Evolutionary conservation across 2,797 vertebrate species (phyloP).

Genomic region (Thripadectes ignobilis): DNA sequence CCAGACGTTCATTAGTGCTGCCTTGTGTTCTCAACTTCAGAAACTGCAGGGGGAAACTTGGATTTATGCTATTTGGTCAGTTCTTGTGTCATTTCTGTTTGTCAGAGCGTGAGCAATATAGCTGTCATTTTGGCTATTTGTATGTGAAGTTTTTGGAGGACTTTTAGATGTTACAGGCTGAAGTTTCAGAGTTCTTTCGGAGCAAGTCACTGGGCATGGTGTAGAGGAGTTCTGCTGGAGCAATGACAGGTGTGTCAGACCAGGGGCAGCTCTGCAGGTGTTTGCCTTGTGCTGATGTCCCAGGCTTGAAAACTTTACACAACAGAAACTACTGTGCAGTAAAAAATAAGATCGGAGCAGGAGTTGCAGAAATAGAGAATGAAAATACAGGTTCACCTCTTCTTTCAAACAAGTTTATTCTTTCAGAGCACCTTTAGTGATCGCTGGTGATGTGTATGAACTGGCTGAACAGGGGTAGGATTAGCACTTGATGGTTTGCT

Average conservation of each 20-base stretch:
- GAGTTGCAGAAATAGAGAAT: background rate
- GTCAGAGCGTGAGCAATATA: background rate
- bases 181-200: background rate
- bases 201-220: background rate
- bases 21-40: background rate
- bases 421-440: background rate
- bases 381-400: background rate
- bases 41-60: background rate
- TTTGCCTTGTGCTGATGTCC: fast-evolving
- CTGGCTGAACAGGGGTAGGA: background rate
- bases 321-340: background rate
- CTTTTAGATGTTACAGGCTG: background rate
- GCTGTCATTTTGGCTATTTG: background rate
- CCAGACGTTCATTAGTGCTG: background rate
- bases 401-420: background rate
- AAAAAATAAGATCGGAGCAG: background rate
- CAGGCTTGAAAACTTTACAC: background rate
- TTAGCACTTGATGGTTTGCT: background rate
- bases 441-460: background rate
- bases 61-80: fast-evolving
- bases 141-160: background rate
- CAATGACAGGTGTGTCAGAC: background rate
- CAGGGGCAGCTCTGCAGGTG: background rate
- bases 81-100: background rate
- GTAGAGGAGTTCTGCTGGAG: background rate